These are phyloP conservation scores for Aphelinus atriplicis DNA, from an alignment of 1,140 invertebrate genomes.

Conservation along the genomic window DNA sequence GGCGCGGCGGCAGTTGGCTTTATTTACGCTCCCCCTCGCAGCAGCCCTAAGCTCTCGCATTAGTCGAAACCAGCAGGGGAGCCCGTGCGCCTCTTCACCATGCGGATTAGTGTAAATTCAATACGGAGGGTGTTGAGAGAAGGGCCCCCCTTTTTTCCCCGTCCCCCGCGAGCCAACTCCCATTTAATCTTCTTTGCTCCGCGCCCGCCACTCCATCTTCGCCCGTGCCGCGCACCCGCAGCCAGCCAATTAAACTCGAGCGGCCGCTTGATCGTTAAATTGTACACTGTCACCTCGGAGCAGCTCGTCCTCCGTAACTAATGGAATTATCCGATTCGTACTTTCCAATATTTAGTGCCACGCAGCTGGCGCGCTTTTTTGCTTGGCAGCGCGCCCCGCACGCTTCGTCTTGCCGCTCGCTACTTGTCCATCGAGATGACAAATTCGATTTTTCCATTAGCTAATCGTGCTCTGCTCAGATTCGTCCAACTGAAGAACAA, in stretches of 20 bases:
- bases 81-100: constrained; percentile 32
- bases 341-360: constrained; percentile 35
- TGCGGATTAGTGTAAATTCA: constrained; percentile 40
- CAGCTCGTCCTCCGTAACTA: not conserved
- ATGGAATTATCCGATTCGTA: constrained; percentile 38
- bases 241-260: constrained; percentile 38
- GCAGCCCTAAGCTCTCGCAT: constrained; percentile 24
- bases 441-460: constrained; percentile 21
- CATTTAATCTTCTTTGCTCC: constrained; percentile 40
- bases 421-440: not conserved
- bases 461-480: constrained; percentile 8
- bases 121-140: constrained; percentile 26
- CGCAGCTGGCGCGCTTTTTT: not conserved
- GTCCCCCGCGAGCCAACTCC: not conserved
- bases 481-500: no score
- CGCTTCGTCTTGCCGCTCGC: no score
- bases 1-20: constrained; percentile 11
- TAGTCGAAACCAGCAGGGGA: constrained; percentile 16
- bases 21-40: constrained; percentile 29
- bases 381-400: no score
- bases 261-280: constrained; percentile 32
- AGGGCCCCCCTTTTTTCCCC: constrained; percentile 10
- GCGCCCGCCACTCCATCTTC: no score
- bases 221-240: constrained; percentile 1
- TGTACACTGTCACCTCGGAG: not conserved